These are phyloP conservation scores for Eilema caniola DNA, from an alignment of 2,888 invertebrate genomes.

Conservation along the genomic window DNA sequence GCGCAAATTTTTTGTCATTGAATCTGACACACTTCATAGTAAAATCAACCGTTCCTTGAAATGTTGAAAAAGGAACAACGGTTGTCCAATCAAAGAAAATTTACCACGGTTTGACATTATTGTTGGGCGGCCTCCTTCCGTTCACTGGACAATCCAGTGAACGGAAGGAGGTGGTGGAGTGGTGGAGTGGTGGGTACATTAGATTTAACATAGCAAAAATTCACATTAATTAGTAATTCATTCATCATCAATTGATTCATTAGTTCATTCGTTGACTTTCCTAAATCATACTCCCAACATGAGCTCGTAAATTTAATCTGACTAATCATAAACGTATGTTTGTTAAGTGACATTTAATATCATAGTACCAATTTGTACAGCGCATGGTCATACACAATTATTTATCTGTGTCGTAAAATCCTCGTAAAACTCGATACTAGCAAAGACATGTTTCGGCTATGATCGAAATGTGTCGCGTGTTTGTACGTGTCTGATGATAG, in stretches of 20 bases:
- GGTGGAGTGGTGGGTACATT: no score
- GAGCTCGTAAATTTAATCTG: conserved; percentile 23
- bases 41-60: no score
- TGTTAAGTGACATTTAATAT: conserved; percentile 71
- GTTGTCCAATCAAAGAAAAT: no score
- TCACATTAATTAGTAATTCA: background rate
- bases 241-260: background rate
- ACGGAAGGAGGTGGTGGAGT: no score
- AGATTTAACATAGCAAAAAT: no score
- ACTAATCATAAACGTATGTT: conserved; percentile 53
- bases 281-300: background rate
- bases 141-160: no score
- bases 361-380: conserved; percentile 67
- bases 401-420: conserved; percentile 74
- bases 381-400: conserved; percentile 52
- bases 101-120: no score
- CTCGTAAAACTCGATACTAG: conserved; percentile 73
- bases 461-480: conserved; percentile 47
- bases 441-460: conserved; percentile 52
- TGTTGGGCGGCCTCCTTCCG: no score
- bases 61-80: no score
- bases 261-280: background rate
- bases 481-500: conserved; percentile 27
- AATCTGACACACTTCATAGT: no score
- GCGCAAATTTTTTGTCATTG: no score